phyloP scores from a whole-genome alignment of 2,797 vertebrate species.

The Pangasius mekongensis region DNA sequence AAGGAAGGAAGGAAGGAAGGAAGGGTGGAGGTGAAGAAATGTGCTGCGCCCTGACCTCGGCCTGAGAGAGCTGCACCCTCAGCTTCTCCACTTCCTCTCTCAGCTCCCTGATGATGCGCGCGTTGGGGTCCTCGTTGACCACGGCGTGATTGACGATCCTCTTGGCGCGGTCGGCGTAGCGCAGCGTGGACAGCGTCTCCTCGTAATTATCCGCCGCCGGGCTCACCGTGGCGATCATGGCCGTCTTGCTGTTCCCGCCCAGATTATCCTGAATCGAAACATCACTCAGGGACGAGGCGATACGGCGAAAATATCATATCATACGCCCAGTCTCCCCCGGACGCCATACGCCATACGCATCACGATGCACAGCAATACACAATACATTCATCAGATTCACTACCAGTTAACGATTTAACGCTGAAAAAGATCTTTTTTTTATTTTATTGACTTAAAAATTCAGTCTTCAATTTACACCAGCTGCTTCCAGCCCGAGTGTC shows the following conservation, averaged over 20 bases:
- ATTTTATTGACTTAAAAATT: not conserved
- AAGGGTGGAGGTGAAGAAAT: not conserved
- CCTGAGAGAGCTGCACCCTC: constrained; percentile 92
- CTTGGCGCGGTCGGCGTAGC: constrained; percentile 96
- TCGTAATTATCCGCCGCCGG: constrained; percentile 97
- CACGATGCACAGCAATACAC: no score
- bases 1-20: not conserved
- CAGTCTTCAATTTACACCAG: not conserved
- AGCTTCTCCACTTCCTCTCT: constrained; percentile 97
- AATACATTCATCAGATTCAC: no score
- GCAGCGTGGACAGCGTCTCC: constrained; percentile 94
- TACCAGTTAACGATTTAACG: no score
- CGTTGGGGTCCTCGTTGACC: constrained; percentile 97
- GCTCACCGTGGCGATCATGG: constrained; percentile 98
- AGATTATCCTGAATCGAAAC: constrained; percentile 87
- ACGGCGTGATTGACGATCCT: constrained; percentile 96
- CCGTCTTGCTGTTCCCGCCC: constrained; percentile 97
- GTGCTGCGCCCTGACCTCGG: constrained; percentile 79
- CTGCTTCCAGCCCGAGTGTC: no score
- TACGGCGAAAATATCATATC: no score
- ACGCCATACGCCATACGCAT: no score
- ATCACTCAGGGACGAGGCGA: not conserved
- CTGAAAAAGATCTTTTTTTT: not conserved
- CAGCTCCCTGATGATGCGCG: constrained; percentile 93
- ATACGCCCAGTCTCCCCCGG: no score